Evolutionary conservation across 2,113 vertebrate species (phyloP), one percentile per base, ranked within the genome.

Genomic region (Etheostoma cragini): DNA sequence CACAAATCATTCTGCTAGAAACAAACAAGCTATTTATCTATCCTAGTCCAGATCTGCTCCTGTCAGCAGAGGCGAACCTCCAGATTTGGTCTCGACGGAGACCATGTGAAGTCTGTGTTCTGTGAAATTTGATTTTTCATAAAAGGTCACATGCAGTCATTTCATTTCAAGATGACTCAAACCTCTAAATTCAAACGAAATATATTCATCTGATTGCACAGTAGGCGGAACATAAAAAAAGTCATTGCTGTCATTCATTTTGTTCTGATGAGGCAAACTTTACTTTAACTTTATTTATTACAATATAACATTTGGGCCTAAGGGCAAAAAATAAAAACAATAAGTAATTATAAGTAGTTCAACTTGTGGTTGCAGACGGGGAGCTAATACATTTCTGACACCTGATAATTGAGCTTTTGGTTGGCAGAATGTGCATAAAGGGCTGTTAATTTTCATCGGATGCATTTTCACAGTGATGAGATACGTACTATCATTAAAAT

Each of bases 11-110:
- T 86, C 60, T 76, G 72, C 81, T 88, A 67, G 68, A 70, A 42
- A 82, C 77, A 91, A 91, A 90, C 90, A 92, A 84, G 80, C 70
- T 58, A 90, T 92, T 90, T 82, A 85, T 92, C 89, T 76, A 70
- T 87, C 84, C 61, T 19, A 26, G 76, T 85, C 72, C 71, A 84
- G 84, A 92, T 87, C 80, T 83, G 86, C 76, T 75, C 81, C 83
- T 71, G 83, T 87, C 89, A 90, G 78, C 80, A 81, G 53, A 80
- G 65, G 68, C 62, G 1, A 64, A 46, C 61, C 73, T 75, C 62
- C 57, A 70, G 73, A 89, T 91, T 77, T 85, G 22, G 72, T 75
- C 73, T 79, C 61, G 15, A 49, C 35, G n/a, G 76, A 84, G 75
- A 83, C 75, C 78, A 26, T 66, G 58, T 79, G 70, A 88, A 84